Evolutionary conservation across 2,888 invertebrate genomes (phyloP), one percentile per base, ranked within the genome.

Genomic region (Ditylenchus weischeri): DNA sequence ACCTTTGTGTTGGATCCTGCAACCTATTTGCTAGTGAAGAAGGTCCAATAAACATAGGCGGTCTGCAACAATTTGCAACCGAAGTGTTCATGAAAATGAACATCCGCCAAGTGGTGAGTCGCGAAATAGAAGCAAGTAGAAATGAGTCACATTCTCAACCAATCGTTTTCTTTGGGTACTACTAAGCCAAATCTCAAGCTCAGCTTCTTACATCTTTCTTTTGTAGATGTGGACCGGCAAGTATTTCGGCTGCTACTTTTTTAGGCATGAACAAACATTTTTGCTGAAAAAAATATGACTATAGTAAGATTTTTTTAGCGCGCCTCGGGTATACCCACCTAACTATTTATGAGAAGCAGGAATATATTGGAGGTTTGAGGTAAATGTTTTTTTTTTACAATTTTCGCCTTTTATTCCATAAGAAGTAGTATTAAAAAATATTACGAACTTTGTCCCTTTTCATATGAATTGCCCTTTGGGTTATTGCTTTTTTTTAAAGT

Each of bases 41-140:
- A 84, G 98, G 98, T 0, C 90, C 95, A 0, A 98, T 98, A 78
- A 98, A 98, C 83, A 98, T 98, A 78, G 95, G 96, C 0, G 98
- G 98, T 0, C 86, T 98, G 48, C 98, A 98, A 84, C 96, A 98
- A 81, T 98, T 91, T 85, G 94, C 96, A 61, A 91, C 92, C 1
- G 95, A 98, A 83, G 92, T 91, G 84, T 96, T 96, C 84, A 92
- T 92, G 86, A 88, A 89, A 83, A 96, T 96, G 95, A 90, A 90
- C 21, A 89, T 98, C 8, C 89, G 88, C 0, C 95, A 96, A 86
- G 90, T 90, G 0, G 86, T 90, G 65, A 89, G 91, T 69, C 92
- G 92, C 0, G 88, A 78, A 59, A 66, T 82, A 51, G 75, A 76
- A n/a, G 76, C 74, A 35, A 71, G 70, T 21, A 65, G 80, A 18